These are phyloP conservation scores for Apamea monoglypha DNA, from an alignment of 2,888 invertebrate species.

Conservation along the genomic window DNA sequence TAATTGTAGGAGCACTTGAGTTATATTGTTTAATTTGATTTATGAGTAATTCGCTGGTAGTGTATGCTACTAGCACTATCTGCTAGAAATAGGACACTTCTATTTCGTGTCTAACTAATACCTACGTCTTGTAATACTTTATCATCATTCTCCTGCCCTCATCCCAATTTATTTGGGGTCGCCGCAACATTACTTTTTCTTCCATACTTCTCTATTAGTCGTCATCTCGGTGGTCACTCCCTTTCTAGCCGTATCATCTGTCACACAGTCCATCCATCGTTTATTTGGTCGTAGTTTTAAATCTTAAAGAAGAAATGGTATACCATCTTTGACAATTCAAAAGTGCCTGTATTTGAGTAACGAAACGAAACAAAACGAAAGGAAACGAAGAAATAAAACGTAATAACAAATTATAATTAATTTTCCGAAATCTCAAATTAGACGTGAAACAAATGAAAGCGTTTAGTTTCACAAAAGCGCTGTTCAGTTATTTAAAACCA, in stretches of 20 bases:
- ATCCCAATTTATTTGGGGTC: neutral
- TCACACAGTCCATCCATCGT: neutral
- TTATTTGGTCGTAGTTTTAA: neutral
- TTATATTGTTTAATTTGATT: neutral
- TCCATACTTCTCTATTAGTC: neutral
- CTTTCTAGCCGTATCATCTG: neutral
- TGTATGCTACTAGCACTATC: neutral
- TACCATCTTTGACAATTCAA: too few species aligned
- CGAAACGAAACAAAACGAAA: too few species aligned
- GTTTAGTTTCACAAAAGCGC: neutral
- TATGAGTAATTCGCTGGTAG: neutral
- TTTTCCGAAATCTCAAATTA: neutral
- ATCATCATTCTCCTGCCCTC: neutral
- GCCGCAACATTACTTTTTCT: neutral
- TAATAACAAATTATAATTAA: conserved; percentile 1
- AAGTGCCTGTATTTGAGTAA: too few species aligned
- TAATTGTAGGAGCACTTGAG: conserved; percentile 1
- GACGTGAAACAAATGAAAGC: conserved; percentile 16
- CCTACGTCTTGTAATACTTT: neutral
- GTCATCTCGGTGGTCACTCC: neutral
- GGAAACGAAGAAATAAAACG: neutral
- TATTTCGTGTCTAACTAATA: neutral
- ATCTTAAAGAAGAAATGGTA: neutral
- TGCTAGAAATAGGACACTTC: neutral
- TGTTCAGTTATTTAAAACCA: neutral